These are phyloP conservation scores for Trilocha varians DNA, from an alignment of 2,888 invertebrate species.

Conservation along the genomic window DNA sequence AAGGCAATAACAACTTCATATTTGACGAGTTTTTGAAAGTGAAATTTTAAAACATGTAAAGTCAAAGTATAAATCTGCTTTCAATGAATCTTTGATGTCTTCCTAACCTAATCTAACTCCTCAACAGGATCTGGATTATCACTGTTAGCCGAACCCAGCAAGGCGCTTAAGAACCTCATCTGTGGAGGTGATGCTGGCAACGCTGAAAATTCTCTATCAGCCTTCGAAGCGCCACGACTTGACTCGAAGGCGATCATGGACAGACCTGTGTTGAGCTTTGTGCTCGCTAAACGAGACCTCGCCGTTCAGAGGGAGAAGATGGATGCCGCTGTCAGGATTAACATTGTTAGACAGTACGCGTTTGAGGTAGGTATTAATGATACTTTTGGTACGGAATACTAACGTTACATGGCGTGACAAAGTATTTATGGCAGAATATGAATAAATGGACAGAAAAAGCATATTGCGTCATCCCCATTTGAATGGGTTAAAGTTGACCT, in stretches of 20 bases:
- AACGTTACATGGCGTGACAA: too few relatives aligned
- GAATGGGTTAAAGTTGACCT: too few relatives aligned
- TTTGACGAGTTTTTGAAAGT: too few relatives aligned
- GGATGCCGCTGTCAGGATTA: constrained; percentile 87
- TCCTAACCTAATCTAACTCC: too few relatives aligned
- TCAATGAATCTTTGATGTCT: too few relatives aligned
- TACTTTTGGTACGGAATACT: too few relatives aligned
- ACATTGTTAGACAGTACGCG: constrained; percentile 87
- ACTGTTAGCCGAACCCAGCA: constrained; percentile 90
- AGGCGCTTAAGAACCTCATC: constrained; percentile 83
- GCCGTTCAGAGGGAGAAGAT: constrained; percentile 88
- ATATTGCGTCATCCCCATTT: too few relatives aligned
- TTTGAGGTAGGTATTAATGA: constrained; percentile 81
- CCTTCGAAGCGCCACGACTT: constrained; percentile 48
- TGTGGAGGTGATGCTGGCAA: constrained; percentile 38
- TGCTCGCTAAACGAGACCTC: constrained; percentile 88
- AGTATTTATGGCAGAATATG: too few relatives aligned
- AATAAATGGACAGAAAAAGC: too few relatives aligned
- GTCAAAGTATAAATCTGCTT: too few relatives aligned
- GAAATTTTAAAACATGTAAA: too few relatives aligned
- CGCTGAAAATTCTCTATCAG: constrained; percentile 40
- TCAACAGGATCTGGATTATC: constrained; percentile 81
- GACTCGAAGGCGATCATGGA: constrained; percentile 76
- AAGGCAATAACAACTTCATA: too few relatives aligned
- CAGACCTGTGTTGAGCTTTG: constrained; percentile 90